A percentile compares a stretch with the other conserved stretches of the same genome.
These are phyloP conservation scores for Tretioscincus oriximinensis DNA, from an alignment of 2,113 vertebrate genomes.

Conservation along the genomic window DNA sequence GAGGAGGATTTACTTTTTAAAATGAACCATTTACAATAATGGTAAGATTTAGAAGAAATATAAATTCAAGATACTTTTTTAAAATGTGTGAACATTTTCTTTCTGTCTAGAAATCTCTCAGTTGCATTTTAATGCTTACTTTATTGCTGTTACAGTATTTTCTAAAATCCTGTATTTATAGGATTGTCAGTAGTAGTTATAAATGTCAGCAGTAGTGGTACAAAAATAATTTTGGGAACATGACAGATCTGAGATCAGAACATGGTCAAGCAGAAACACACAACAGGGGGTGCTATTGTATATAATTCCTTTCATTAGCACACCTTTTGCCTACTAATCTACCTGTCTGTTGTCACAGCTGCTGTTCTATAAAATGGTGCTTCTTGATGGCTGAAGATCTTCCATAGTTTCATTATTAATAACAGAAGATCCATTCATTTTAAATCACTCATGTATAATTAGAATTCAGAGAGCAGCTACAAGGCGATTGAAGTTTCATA, in stretches of 20 bases:
- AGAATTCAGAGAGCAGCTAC: background rate
- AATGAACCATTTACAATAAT: too few species aligned
- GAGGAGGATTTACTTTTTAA: too few species aligned
- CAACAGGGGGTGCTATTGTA: constrained; percentile 8
- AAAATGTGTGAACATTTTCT: background rate
- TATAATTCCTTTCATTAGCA: constrained; percentile 6
- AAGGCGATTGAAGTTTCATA: background rate
- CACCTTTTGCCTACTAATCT: background rate
- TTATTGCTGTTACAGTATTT: constrained; percentile 7
- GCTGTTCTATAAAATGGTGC: background rate
- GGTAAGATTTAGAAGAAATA: background rate
- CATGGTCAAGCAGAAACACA: background rate
- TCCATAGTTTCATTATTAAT: background rate
- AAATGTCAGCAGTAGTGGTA: background rate
- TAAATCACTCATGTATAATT: background rate
- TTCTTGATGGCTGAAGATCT: background rate
- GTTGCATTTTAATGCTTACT: background rate
- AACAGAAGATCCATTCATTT: too few species aligned
- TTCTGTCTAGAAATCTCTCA: background rate
- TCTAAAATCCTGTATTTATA: constrained; percentile 4
- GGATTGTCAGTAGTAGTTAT: background rate
- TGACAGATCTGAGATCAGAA: background rate
- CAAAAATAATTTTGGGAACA: background rate
- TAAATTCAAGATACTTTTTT: background rate
- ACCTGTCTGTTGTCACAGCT: background rate